These are phyloP conservation scores for Cavia aperea DNA, from an alignment of 2,113 vertebrate genomes.

Conservation along the genomic window DNA sequence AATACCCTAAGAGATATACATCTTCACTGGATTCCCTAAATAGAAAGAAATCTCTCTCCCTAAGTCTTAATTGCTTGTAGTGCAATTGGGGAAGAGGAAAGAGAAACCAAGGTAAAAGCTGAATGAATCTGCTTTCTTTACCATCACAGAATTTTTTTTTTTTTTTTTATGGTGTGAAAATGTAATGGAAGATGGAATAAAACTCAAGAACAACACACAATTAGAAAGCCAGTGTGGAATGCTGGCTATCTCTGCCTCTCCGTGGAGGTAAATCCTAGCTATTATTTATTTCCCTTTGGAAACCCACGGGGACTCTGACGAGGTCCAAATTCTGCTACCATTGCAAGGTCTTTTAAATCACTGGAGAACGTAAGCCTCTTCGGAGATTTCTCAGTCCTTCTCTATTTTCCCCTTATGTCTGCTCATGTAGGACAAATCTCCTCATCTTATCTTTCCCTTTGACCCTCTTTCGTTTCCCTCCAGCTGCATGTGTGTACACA, in stretches of 20 bases:
- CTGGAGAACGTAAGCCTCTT: neutral
- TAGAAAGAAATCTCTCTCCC: neutral
- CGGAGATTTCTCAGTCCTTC: accelerated
- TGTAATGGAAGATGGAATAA: constrained; percentile 48
- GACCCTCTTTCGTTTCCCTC: accelerated
- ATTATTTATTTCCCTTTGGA: constrained; percentile 5
- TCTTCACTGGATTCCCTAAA: neutral
- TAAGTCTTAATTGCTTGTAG: neutral
- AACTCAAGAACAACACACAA: constrained; percentile 24
- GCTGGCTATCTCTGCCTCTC: neutral
- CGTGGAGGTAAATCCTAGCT: neutral
- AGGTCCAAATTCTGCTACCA: neutral
- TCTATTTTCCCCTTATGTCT: neutral
- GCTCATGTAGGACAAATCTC: neutral
- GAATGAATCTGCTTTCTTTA: neutral
- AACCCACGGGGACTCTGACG: neutral
- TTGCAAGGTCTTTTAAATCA: neutral
- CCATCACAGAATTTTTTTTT: neutral
- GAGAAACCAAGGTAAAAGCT: neutral
- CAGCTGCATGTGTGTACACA: neutral
- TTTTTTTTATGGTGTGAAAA: constrained; percentile 43
- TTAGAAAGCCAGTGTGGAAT: constrained; percentile 36
- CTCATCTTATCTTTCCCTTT: no score
- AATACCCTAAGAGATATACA: neutral
- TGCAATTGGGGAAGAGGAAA: neutral